Conservation (phyloP, 2,113 vertebrate genomes). For the Thermophis baileyi region DNA sequence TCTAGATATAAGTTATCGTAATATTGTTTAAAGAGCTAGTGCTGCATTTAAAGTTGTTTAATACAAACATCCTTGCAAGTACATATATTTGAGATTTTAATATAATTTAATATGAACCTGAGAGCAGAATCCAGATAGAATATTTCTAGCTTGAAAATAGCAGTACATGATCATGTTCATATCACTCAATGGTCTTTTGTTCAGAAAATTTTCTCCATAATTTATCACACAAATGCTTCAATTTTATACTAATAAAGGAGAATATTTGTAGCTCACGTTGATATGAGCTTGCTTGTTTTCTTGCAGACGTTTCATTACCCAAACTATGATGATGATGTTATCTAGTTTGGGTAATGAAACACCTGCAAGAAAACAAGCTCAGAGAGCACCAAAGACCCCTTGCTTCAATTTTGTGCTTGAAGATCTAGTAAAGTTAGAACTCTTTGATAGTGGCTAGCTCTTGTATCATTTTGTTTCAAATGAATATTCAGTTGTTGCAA, state of each 20-base stretch:
- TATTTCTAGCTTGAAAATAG: not conserved
- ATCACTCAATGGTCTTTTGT: not conserved
- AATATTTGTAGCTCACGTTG: too few relatives aligned
- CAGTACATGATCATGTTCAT: not conserved
- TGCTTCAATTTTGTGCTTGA: slow-evolving; percentile 34
- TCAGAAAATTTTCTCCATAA: too few relatives aligned
- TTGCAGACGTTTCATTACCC: too few relatives aligned
- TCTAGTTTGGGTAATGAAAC: too few relatives aligned
- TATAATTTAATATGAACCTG: too few relatives aligned
- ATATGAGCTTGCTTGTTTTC: too few relatives aligned
- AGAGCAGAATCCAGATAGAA: not conserved
- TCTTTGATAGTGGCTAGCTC: slow-evolving; percentile 31
- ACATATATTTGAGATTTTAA: slow-evolving; percentile 7
- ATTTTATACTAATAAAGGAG: too few relatives aligned
- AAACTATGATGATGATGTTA: too few relatives aligned
- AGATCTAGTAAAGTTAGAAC: slow-evolving; percentile 35
- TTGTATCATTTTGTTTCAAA: not conserved
- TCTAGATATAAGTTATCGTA: slow-evolving; percentile 40
- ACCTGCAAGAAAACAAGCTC: too few relatives aligned
- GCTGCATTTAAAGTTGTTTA: slow-evolving; percentile 51
- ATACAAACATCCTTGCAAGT: slow-evolving; percentile 16
- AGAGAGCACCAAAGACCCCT: too few relatives aligned
- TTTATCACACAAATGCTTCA: too few relatives aligned
- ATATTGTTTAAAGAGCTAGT: slow-evolving; percentile 45
- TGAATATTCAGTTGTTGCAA: not conserved